phyloP scores from a whole-genome alignment of 1,140 invertebrate species.

The honey bee (Apis mellifera) region DNA sequence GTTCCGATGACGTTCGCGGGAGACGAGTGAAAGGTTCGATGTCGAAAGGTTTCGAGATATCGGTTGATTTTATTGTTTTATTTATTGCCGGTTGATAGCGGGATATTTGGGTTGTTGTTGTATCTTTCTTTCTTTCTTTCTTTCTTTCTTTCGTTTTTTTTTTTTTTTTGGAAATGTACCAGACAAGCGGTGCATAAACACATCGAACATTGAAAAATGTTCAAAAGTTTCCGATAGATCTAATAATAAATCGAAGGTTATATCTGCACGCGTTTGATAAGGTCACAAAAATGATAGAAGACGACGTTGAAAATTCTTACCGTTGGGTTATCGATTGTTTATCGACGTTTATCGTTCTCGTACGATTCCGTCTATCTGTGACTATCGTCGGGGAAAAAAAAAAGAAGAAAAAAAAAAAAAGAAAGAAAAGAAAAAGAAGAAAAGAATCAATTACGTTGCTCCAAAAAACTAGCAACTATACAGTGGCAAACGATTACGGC shows the following conservation, averaged over 20 bases:
- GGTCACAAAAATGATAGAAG: conserved; percentile 16
- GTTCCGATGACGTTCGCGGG: neutral
- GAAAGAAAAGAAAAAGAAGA: no score
- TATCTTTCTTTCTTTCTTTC: no score
- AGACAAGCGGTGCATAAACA: neutral
- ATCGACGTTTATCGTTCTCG: conserved; percentile 35
- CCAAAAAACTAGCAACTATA: no score
- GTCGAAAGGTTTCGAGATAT: no score
- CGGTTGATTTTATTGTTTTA: no score
- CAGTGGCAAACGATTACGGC: neutral
- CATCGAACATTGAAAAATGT: neutral
- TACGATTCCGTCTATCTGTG: conserved; percentile 8
- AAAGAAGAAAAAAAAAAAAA: no score
- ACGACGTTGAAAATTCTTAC: conserved; percentile 10
- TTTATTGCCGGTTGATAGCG: no score
- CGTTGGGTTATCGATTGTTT: conserved; percentile 43
- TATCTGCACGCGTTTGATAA: conserved; percentile 37
- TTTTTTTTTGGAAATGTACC: no score
- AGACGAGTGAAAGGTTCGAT: neutral
- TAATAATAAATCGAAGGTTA: conserved; percentile 30
- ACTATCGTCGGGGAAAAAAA: neutral
- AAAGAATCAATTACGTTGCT: no score
- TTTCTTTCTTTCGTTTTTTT: no score
- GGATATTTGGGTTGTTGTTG: no score
- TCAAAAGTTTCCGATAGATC: conserved; percentile 7